Conservation (phyloP, 2,888 invertebrate species). For the Acleris holmiana region DNA sequence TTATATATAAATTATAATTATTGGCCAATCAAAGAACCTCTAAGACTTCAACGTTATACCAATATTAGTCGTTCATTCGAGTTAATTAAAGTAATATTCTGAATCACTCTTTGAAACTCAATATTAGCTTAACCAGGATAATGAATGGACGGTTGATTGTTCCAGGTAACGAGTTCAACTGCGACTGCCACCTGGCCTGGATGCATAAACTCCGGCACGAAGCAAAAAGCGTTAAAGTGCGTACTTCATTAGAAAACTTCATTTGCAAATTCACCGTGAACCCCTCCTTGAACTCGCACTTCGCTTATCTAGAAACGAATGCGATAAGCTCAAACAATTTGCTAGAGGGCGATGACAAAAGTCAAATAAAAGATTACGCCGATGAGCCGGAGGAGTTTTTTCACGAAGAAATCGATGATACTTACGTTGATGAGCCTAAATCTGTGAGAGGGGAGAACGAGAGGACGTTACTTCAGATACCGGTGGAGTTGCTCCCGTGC, state of each 20-base stretch:
- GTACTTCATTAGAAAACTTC: conserved; percentile 89
- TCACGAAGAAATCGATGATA: conserved; percentile 71
- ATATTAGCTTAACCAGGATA: conserved; percentile 4
- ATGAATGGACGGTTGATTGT: conserved; percentile 56
- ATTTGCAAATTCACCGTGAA: conserved; percentile 87
- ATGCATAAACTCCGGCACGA: conserved; percentile 90
- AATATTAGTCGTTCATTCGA: conserved; percentile 1
- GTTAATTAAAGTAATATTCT: conserved; percentile 4
- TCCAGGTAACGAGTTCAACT: conserved; percentile 92
- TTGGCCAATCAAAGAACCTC: conserved; percentile 6
- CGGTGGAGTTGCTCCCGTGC: conserved; percentile 84
- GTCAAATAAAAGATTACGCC: conserved; percentile 65
- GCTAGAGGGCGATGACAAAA: conserved; percentile 66
- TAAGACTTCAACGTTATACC: not conserved
- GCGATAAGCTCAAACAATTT: conserved; percentile 69
- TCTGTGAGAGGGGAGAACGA: conserved; percentile 70
- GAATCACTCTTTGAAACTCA: conserved; percentile 5
- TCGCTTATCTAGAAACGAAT: conserved; percentile 72
- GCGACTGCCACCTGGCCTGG: conserved; percentile 94
- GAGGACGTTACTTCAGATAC: conserved; percentile 80
- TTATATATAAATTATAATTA: conserved; percentile 1
- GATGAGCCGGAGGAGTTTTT: conserved; percentile 69
- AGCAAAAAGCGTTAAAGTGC: conserved; percentile 88
- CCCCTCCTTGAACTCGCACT: conserved; percentile 69
- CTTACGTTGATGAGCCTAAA: conserved; percentile 71